Conservation (phyloP, 2,113 vertebrate genomes). For the Arenaria interpres region DNA sequence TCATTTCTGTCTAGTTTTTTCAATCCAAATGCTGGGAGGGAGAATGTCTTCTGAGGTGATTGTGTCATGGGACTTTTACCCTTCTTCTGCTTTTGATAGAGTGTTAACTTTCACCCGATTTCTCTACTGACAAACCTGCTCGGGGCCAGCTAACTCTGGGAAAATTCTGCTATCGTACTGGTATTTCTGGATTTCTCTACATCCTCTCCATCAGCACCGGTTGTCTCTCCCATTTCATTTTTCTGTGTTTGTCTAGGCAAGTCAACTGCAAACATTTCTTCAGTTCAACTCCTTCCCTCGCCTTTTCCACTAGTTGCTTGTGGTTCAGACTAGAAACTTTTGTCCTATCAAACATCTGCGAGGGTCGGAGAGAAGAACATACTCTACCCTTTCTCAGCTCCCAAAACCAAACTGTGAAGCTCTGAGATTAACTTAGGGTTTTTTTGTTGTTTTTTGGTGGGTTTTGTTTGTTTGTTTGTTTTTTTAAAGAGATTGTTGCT, state of each 20-base stretch:
- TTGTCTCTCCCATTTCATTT: not conserved
- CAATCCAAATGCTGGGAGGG: not conserved
- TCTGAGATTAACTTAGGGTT: not conserved
- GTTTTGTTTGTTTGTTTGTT: no score
- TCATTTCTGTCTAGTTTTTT: not conserved
- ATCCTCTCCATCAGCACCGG: not conserved
- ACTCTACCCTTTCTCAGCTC: not conserved
- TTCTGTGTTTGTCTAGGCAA: not conserved
- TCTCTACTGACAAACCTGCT: not conserved
- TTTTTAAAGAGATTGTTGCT: not conserved
- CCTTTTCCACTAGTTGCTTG: not conserved
- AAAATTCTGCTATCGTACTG: not conserved
- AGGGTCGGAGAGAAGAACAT: not conserved
- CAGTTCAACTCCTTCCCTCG: not conserved
- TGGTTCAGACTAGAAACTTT: not conserved
- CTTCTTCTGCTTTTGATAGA: not conserved
- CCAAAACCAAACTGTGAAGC: not conserved
- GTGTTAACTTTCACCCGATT: not conserved
- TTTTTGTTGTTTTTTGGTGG: fast-evolving
- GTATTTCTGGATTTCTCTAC: conserved; percentile 27
- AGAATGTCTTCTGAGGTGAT: not conserved
- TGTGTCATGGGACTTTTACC: not conserved
- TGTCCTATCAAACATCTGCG: not conserved
- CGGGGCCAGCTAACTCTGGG: not conserved
- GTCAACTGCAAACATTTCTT: not conserved